phyloP scores from a whole-genome alignment of 2,888 invertebrate genomes.

The Acholoe squamosa region DNA sequence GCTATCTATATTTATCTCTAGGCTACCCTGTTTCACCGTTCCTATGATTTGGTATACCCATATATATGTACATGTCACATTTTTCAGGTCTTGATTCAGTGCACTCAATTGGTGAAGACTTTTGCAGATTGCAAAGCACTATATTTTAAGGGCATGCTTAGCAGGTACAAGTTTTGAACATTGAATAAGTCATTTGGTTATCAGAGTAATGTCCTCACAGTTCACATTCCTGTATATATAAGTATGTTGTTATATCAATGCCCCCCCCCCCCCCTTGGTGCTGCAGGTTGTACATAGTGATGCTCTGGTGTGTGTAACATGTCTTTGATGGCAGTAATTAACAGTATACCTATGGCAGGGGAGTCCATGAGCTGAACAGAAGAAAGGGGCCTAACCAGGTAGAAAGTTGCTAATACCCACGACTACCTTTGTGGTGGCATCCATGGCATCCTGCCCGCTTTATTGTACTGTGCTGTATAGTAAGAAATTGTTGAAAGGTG shows the following conservation, averaged over 20 bases:
- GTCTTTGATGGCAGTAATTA: slow-evolving; percentile 2
- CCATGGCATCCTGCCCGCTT: neutral
- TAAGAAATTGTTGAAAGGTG: slow-evolving; percentile 40
- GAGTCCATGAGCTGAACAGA: neutral
- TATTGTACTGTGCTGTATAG: neutral
- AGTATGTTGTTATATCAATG: neutral
- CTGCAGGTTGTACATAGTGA: neutral
- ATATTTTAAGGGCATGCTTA: too few species aligned
- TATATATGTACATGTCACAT: too few species aligned
- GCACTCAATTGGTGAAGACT: too few species aligned
- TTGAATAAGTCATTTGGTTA: too few species aligned
- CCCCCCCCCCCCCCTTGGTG: neutral
- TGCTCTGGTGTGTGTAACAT: neutral
- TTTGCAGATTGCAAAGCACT: too few species aligned
- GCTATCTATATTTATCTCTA: too few species aligned
- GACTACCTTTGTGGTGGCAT: neutral
- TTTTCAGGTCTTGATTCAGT: neutral
- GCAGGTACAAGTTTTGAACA: too few species aligned
- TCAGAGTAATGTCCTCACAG: neutral
- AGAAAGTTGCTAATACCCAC: neutral
- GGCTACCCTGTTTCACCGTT: too few species aligned
- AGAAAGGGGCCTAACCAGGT: neutral
- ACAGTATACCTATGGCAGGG: neutral
- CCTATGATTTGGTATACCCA: too few species aligned
- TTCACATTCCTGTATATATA: slow-evolving; percentile 21